Evolutionary conservation across 2,113 vertebrate species (phyloP).

Genomic region (Rattus rattus): DNA sequence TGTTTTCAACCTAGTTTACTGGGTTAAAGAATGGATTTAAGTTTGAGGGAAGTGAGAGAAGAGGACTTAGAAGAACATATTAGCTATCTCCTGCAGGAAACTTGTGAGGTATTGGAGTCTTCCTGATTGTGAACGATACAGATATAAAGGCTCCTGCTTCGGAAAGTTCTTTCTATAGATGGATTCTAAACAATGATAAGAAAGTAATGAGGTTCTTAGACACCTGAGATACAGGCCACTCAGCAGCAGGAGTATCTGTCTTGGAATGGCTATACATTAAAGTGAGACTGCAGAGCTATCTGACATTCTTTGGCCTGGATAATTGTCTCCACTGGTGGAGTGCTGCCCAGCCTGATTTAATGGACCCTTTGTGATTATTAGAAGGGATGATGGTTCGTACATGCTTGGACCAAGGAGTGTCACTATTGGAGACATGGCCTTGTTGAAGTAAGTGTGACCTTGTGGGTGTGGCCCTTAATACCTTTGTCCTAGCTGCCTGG

Average conservation of each 20-base stretch:
- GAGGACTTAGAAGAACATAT: neutral
- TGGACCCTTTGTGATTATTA: neutral
- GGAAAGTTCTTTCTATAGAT: neutral
- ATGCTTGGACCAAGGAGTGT: no score
- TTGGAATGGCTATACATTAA: neutral
- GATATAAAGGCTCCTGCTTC: neutral
- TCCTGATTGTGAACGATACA: neutral
- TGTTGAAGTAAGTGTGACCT: no score
- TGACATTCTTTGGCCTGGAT: neutral
- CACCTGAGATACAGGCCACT: neutral
- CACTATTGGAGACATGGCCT: no score
- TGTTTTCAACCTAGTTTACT: neutral
- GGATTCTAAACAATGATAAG: neutral
- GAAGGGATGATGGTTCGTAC: neutral
- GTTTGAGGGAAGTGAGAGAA: neutral
- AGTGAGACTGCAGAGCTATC: neutral
- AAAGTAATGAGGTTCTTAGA: neutral
- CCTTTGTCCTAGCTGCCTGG: no score
- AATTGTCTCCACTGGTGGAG: neutral
- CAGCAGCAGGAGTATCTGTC: neutral
- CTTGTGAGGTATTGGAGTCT: neutral
- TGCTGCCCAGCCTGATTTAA: neutral
- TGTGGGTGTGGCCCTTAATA: no score
- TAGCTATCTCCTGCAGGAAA: neutral
- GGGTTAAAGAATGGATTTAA: neutral